Evolutionary conservation across 2,797 vertebrate genomes (phyloP).

Genomic region (Percopsis omiscomaycus): DNA sequence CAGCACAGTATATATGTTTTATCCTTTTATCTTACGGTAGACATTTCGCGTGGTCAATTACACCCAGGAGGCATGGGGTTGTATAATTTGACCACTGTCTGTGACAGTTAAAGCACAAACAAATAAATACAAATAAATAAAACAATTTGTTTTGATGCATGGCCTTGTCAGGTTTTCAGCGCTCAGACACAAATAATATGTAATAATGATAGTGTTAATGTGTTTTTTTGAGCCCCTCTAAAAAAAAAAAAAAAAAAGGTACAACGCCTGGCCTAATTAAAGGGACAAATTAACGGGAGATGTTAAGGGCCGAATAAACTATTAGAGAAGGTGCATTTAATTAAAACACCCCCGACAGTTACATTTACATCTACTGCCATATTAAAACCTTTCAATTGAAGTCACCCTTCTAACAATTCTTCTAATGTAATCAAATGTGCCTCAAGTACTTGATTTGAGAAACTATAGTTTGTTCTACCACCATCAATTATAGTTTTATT

Average conservation of each 20-base stretch:
- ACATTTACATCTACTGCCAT: constrained; percentile 11
- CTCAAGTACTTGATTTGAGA: no score
- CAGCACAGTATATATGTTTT: no score
- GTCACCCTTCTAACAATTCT: background rate
- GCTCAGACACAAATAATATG: constrained; percentile 5
- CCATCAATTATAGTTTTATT: no score
- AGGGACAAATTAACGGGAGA: constrained; percentile 25
- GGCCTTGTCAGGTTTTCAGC: constrained; percentile 9
- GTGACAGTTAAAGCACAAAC: constrained; percentile 27
- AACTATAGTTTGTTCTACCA: no score
- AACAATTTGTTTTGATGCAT: background rate
- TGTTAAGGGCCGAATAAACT: constrained; percentile 18
- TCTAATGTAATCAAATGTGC: no score
- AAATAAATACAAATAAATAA: background rate
- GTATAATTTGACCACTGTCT: background rate
- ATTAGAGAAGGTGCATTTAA: background rate
- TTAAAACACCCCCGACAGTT: constrained; percentile 12
- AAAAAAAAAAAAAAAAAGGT: constrained; percentile 10
- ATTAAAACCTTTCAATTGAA: background rate
- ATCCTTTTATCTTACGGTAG: no score
- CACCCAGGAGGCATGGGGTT: no score
- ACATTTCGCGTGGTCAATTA: no score
- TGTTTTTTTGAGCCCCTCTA: constrained; percentile 12
- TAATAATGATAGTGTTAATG: background rate
- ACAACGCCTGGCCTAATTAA: constrained; percentile 27